phyloP scores from a whole-genome alignment of 2,797 vertebrate species.

The Cercopithecus neglectus region DNA sequence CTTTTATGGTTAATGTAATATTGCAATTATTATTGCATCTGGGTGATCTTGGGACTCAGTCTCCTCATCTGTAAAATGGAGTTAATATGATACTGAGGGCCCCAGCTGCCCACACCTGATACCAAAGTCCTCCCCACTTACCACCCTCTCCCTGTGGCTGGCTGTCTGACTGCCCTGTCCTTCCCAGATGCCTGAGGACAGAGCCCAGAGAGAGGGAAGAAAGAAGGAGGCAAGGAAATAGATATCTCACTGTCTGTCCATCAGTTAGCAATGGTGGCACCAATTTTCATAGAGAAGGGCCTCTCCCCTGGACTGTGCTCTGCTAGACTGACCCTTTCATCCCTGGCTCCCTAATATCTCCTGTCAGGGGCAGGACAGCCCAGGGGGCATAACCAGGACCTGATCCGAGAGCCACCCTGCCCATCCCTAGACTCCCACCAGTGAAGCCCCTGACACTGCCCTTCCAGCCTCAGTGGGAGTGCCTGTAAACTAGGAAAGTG shows the following conservation, averaged over 20 bases:
- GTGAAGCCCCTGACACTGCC: not conserved
- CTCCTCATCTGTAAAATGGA: constrained; percentile 44
- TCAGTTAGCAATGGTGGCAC: constrained; percentile 73
- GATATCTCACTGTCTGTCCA: not conserved
- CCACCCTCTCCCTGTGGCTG: not conserved
- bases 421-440: not conserved
- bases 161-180: not conserved
- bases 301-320: not conserved
- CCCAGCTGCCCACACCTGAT: not conserved
- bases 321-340: not conserved
- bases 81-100: not conserved
- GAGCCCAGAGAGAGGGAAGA: constrained; percentile 32
- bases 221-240: not conserved
- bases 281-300: constrained; percentile 78
- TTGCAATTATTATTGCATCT: not conserved
- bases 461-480: not conserved
- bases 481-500: not conserved
- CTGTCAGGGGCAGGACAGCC: not conserved
- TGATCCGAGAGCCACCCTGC: too few species aligned
- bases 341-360: not conserved
- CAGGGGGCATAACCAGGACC: too few species aligned
- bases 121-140: not conserved
- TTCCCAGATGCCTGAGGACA: constrained; percentile 37
- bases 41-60: not conserved
- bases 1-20: not conserved